Evolutionary conservation across 2,113 vertebrate genomes (phyloP), one percentile per base, ranked within the genome.

Genomic region (Carassius gibelio): DNA sequence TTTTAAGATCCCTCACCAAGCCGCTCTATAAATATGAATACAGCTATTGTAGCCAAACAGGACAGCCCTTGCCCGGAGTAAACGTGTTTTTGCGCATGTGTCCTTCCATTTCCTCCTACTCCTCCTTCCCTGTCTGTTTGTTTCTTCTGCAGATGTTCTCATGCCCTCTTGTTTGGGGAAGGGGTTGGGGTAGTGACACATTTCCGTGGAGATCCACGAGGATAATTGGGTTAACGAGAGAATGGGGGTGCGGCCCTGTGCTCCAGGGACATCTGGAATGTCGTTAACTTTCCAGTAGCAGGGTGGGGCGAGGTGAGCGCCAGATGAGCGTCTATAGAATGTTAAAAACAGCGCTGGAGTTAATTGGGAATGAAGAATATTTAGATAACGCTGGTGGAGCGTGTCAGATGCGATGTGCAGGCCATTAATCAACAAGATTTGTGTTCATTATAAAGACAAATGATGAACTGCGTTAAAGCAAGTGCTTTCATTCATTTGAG

Each of bases 151-250:
- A 68, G 85, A 85, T 87, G 84, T 89, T 83, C 36, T 79, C 57
- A 82, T 34, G 66, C 72, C 55, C 81, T 83, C 66, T 85, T n/a
- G 75, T 64, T 84, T 17, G 34, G 30, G 81, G 64, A 69, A 14
- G 36, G 66, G 85, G 66, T 57, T 52, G 85, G 64, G 85, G 17
- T 26, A 68, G 78, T 34, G 64, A 82, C 38, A 50, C 13, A 61
- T 85, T 89, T 89, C 88, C 85, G 23, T 85, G 74, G 85, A 78
- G 66, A 75, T 75, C 80, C 62, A 30, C 34, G 42, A 8, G 68
- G 68, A 78, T 89, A 87, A 89, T 87, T 89, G 79, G 88, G 75
- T 83, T 87, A 87, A 87, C 45, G 75, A 87, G 85, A 74, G 74
- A 80, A 78, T 52, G 66, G 72, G 85, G 88, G 88, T 11, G 75